These are phyloP conservation scores for Epirrita christyi DNA, from an alignment of 2,888 invertebrate species.

Conservation along the genomic window DNA sequence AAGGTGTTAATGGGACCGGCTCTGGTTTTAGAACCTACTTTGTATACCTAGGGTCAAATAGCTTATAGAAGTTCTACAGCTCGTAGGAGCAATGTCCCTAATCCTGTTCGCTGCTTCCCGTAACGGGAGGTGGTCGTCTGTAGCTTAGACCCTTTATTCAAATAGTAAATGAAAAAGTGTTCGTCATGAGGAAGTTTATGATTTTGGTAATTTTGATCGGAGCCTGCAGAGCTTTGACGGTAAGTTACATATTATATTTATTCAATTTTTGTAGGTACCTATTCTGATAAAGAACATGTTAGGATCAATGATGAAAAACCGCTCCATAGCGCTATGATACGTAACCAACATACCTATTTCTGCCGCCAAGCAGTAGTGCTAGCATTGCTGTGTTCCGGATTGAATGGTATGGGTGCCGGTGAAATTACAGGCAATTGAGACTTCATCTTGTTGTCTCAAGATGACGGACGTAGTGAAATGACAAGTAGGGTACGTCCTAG, in stretches of 20 bases:
- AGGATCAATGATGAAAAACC: too few species aligned
- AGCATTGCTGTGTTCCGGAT: too few species aligned
- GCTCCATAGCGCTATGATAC: too few species aligned
- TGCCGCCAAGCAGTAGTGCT: too few species aligned
- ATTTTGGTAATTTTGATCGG: constrained; percentile 35
- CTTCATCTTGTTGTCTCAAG: too few species aligned
- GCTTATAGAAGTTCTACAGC: constrained; percentile 22
- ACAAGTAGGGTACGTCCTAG: too few species aligned
- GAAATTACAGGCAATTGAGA: too few species aligned
- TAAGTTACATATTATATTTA: constrained; percentile 30
- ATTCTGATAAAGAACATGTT: too few species aligned
- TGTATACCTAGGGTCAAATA: constrained; percentile 24
- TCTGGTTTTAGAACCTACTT: constrained; percentile 27
- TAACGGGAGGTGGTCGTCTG: constrained; percentile 47
- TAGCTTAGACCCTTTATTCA: constrained; percentile 6
- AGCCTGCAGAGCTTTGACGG: constrained; percentile 30
- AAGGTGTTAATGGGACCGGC: constrained; percentile 24
- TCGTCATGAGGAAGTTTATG: constrained; percentile 40
- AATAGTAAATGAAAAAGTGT: not conserved
- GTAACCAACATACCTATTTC: too few species aligned
- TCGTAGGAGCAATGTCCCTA: constrained; percentile 65
- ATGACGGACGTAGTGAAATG: too few species aligned
- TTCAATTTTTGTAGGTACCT: too few species aligned
- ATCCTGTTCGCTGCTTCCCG: constrained; percentile 57
- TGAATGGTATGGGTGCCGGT: too few species aligned